These are phyloP conservation scores for Sacculina carcini DNA, from an alignment of 2,888 invertebrate genomes.

Conservation along the genomic window DNA sequence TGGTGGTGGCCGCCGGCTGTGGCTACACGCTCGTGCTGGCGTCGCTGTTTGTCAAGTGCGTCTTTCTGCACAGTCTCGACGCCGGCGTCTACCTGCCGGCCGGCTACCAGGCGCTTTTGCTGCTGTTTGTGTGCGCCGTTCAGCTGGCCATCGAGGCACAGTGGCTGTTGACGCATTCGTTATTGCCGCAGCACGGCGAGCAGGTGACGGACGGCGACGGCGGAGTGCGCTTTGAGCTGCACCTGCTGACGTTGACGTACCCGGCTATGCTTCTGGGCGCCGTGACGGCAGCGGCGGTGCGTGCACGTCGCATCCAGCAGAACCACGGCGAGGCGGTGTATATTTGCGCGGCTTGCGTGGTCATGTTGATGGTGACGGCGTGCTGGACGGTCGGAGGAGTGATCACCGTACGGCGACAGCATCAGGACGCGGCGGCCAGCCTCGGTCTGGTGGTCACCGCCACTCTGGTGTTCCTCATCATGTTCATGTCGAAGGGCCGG, in stretches of 20 bases:
- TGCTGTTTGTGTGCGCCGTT: slow-evolving; percentile 70
- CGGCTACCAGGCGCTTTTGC: slow-evolving; percentile 58
- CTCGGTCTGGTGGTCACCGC: slow-evolving; percentile 65
- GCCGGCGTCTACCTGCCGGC: slow-evolving; percentile 74
- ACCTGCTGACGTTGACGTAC: slow-evolving; percentile 49
- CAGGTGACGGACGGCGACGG: slow-evolving; percentile 39
- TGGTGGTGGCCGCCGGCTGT: slow-evolving; percentile 53
- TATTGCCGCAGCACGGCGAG: slow-evolving; percentile 11
- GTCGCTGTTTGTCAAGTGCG: slow-evolving; percentile 72
- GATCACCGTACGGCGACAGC: slow-evolving; percentile 16
- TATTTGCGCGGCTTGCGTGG: slow-evolving; percentile 63
- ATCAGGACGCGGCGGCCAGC: slow-evolving; percentile 33
- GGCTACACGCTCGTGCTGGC: slow-evolving; percentile 61
- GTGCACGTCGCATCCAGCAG: slow-evolving; percentile 58
- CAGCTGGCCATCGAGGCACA: slow-evolving; percentile 28
- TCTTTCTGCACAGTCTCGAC: slow-evolving; percentile 70
- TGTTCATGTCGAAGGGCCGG: slow-evolving; percentile 71
- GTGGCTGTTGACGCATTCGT: slow-evolving; percentile 19
- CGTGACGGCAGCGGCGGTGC: slow-evolving; percentile 21
- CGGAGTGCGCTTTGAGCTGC: slow-evolving; percentile 20
- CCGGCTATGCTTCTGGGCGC: slow-evolving; percentile 27
- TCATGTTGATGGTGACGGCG: slow-evolving; percentile 61
- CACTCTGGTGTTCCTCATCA: slow-evolving; percentile 58
- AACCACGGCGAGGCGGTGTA: slow-evolving; percentile 80
- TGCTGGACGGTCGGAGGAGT: slow-evolving; percentile 56